Base-by-base conservation (phyloP, 2,113 vertebrate species). In the Lepisosteus osseus region DNA sequence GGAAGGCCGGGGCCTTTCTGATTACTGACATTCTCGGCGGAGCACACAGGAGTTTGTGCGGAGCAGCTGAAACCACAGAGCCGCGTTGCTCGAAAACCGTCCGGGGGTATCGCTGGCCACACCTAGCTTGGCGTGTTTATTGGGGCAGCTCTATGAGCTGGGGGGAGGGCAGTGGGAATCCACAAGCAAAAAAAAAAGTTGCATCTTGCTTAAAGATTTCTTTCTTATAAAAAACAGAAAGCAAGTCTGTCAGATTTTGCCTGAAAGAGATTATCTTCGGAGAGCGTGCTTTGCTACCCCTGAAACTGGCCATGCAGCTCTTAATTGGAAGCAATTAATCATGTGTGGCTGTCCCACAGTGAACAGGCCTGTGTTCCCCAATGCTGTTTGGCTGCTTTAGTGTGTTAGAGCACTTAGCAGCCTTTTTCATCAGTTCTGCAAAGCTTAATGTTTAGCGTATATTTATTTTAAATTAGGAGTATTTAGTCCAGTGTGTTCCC, bases 311-410 rank as follows among this genome's bases (percentile, higher is more conserved):
- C 84, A 82, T 87, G 82, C 80, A 81, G 80, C 62, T 61, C 82
- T 76, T 91, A 90, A 91, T 88, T 90, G 87, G 85, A 86, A 84
- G 84, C 79, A 83, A 92, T 93, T 89, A 91, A 93, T 92, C 91
- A 92, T 84, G 63, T 72, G 68, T 78, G 74, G 81, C 86, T 75
- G 79, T 86, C 85, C 78, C 80, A 81, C 69, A 78, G 79, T 86
- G 85, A 92, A 89, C 82, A 76, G 85, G 59, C 67, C 76, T 80
- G 85, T 90, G 87, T 89, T 89, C 85, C 74, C 79, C 63, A 78
- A 76, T 80, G 75, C 83, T 4, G 51, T 79, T 82, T 84, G 82
- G 77, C 68, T 78, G 75, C 56, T 74, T 74, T 76, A 76, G 64
- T 67, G 68, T 45, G 55, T 71, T 51, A 47, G 41, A 68, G 77